Conservation (phyloP, 2,888 invertebrate genomes). For the Crioceris asparagi region DNA sequence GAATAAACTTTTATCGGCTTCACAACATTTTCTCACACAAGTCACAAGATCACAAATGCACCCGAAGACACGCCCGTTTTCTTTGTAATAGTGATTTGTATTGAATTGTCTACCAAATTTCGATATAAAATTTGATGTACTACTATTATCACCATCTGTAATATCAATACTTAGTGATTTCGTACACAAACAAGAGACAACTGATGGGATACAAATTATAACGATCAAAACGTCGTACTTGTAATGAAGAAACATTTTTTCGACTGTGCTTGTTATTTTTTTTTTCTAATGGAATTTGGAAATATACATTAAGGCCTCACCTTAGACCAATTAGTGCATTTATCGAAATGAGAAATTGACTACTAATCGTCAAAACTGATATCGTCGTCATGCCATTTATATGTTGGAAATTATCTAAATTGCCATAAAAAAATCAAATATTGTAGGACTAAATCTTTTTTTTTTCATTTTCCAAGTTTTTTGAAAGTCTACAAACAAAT, state of each 20-base stretch:
- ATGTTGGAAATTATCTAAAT: too few relatives aligned
- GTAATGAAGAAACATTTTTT: neutral
- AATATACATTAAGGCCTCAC: too few relatives aligned
- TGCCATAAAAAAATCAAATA: too few relatives aligned
- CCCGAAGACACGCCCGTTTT: conserved; percentile 7
- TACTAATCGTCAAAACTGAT: too few relatives aligned
- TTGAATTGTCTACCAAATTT: conserved; percentile 8
- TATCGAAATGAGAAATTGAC: too few relatives aligned
- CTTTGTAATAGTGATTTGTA: conserved; percentile 5
- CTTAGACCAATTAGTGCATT: too few relatives aligned
- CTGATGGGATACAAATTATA: neutral
- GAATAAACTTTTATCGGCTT: conserved; percentile 6
- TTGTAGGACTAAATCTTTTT: too few relatives aligned
- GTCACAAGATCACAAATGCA: conserved; percentile 14
- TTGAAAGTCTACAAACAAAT: too few relatives aligned
- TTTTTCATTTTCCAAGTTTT: too few relatives aligned
- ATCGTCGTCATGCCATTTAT: too few relatives aligned
- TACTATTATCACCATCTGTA: conserved; percentile 10
- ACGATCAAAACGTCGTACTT: neutral
- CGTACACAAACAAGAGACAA: conserved; percentile 2
- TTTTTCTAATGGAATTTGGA: too few relatives aligned
- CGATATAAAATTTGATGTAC: conserved; percentile 1
- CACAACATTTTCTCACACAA: conserved; percentile 20
- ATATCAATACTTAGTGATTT: conserved; percentile 11
- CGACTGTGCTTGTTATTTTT: too few relatives aligned